Conservation (phyloP, 2,888 invertebrate species). For the Scrobipalpa atriplicella region DNA sequence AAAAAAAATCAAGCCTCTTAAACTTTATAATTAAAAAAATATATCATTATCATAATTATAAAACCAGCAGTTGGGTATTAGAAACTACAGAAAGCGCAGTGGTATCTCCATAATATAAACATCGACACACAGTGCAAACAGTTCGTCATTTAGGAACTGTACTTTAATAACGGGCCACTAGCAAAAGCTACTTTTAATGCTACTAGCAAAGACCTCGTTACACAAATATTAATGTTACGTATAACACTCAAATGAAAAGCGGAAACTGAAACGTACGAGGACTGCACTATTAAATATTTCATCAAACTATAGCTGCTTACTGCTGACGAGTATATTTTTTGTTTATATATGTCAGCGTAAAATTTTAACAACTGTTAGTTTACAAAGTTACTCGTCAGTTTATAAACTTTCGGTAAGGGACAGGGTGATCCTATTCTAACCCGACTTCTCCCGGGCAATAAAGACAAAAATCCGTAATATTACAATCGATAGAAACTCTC, state of each 20-base stretch:
- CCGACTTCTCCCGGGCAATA: too few relatives aligned
- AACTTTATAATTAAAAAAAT: too few relatives aligned
- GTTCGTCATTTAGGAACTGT: not conserved
- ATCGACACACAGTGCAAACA: not conserved
- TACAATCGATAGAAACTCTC: constrained; percentile 4
- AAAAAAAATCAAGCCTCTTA: too few relatives aligned
- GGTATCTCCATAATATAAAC: not conserved
- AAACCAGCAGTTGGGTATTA: too few relatives aligned
- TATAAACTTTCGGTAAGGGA: too few relatives aligned
- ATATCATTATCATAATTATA: too few relatives aligned
- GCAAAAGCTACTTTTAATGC: not conserved
- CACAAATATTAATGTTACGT: not conserved
- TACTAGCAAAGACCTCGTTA: not conserved
- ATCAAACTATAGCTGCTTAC: constrained; percentile 7
- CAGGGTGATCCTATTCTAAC: too few relatives aligned
- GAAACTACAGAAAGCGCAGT: not conserved
- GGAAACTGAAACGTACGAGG: not conserved
- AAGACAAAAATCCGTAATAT: not conserved
- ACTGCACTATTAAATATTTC: not conserved
- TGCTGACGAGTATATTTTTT: not conserved
- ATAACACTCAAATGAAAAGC: not conserved
- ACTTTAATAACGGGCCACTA: not conserved
- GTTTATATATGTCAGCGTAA: not conserved
- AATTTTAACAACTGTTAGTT: too few relatives aligned
- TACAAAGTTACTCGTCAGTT: too few relatives aligned